phyloP scores from a whole-genome alignment of 2,797 vertebrate species.

The Eulemur albifrons region DNA sequence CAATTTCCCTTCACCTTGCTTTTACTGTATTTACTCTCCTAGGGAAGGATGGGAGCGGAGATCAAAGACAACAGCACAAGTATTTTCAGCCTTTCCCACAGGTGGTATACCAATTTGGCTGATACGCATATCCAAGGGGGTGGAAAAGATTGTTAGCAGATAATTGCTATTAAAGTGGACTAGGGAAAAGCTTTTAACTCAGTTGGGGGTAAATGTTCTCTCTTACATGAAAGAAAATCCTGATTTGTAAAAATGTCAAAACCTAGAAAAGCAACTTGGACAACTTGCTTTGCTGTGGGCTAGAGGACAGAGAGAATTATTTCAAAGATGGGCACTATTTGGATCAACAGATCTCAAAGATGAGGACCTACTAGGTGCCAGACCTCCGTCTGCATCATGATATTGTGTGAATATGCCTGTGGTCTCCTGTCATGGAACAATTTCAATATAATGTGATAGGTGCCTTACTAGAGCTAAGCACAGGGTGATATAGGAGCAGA shows the following conservation, averaged over 20 bases:
- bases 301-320: not conserved
- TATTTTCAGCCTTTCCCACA: not conserved
- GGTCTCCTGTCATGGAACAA: not conserved
- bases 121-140: not conserved
- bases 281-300: not conserved
- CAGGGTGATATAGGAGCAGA: not conserved
- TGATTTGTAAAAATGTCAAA: slow-evolving; percentile 47
- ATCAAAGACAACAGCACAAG: not conserved
- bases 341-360: not conserved
- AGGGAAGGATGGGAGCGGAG: not conserved
- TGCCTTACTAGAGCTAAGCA: not conserved
- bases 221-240: slow-evolving; percentile 36
- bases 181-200: not conserved
- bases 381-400: not conserved
- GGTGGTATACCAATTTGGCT: not conserved
- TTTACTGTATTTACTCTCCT: slow-evolving; percentile 20
- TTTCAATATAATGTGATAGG: not conserved
- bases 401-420: not conserved
- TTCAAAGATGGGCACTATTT: slow-evolving; percentile 10
- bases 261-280: not conserved
- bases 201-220: not conserved
- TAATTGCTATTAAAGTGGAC: not conserved
- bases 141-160: not conserved
- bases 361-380: not conserved
- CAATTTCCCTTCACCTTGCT: not conserved